Conservation (phyloP, 1,140 invertebrate genomes). For the Macrocentrus cingulum region DNA sequence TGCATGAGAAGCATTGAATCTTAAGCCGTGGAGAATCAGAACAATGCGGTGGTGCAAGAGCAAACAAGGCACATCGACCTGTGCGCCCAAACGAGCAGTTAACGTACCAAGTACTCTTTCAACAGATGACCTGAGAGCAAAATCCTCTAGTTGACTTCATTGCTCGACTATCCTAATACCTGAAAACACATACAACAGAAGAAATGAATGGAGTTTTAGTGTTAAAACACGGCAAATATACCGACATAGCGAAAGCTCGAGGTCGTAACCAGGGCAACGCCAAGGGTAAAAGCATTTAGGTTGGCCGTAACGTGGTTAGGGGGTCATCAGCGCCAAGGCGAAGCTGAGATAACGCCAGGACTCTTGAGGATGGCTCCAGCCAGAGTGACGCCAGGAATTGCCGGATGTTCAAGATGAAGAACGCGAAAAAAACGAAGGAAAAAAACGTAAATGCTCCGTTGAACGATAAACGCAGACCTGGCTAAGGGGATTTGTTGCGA, state of each 20-base stretch:
- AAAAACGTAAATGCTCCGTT: neutral
- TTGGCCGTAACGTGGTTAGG: conserved; percentile 38
- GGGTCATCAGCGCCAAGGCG: conserved; percentile 36
- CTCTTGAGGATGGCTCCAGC: neutral
- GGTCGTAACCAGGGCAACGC: conserved; percentile 37
- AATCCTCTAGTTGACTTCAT: conserved; percentile 2
- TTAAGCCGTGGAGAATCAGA: conserved; percentile 5
- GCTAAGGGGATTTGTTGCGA: neutral
- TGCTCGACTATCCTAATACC: neutral
- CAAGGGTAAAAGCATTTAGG: conserved; percentile 30
- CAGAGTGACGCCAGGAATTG: conserved; percentile 9
- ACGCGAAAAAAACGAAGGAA: neutral
- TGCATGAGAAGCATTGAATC: conserved; percentile 13
- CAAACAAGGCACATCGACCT: neutral
- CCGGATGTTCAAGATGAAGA: conserved; percentile 23
- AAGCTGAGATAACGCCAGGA: conserved; percentile 33
- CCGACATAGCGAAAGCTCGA: conserved; percentile 21
- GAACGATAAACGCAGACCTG: conserved; percentile 4
- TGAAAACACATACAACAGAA: neutral
- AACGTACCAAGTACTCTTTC: neutral
- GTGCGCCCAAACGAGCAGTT: conserved; percentile 1
- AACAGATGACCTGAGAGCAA: conserved; percentile 3
- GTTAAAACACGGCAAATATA: neutral
- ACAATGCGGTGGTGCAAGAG: neutral
- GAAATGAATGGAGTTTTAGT: conserved; percentile 7